These are phyloP conservation scores for Desmodus rotundus DNA, from an alignment of 2,113 vertebrate genomes.

Conservation along the genomic window DNA sequence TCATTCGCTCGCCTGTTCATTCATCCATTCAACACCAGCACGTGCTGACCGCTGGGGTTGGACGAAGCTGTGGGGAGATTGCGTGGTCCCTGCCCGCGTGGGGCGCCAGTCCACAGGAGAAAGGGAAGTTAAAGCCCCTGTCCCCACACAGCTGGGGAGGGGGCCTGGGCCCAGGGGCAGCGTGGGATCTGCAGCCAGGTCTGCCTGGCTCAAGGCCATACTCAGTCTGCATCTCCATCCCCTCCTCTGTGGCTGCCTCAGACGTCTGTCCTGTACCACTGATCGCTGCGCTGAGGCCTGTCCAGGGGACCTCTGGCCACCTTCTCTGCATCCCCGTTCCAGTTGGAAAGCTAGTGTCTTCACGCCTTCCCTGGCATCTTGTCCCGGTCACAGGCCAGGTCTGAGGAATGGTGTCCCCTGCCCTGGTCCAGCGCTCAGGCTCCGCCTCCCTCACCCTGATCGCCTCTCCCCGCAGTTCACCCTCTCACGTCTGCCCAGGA, in stretches of 20 bases:
- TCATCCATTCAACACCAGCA: neutral
- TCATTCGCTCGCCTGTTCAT: fast-evolving
- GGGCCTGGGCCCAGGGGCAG: neutral
- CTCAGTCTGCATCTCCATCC: fast-evolving
- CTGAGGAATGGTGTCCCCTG: fast-evolving
- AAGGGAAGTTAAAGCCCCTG: fast-evolving
- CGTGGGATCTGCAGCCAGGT: fast-evolving
- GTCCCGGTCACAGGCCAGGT: too few relatives aligned
- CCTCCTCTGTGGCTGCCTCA: neutral
- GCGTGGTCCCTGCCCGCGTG: neutral
- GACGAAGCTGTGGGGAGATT: fast-evolving
- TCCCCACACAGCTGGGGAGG: fast-evolving
- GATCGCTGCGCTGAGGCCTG: fast-evolving
- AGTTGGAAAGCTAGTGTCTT: fast-evolving
- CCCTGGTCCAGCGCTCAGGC: neutral
- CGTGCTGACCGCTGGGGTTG: fast-evolving
- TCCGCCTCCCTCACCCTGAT: fast-evolving
- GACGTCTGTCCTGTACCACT: neutral
- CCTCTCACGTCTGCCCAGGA: neutral
- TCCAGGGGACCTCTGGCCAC: neutral
- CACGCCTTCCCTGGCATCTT: neutral
- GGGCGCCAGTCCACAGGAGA: neutral
- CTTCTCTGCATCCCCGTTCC: neutral
- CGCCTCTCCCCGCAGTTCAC: neutral
- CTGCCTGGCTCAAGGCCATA: neutral